These are phyloP conservation scores for Lycophotia porphyrea DNA, from an alignment of 2,888 invertebrate species.

Conservation along the genomic window DNA sequence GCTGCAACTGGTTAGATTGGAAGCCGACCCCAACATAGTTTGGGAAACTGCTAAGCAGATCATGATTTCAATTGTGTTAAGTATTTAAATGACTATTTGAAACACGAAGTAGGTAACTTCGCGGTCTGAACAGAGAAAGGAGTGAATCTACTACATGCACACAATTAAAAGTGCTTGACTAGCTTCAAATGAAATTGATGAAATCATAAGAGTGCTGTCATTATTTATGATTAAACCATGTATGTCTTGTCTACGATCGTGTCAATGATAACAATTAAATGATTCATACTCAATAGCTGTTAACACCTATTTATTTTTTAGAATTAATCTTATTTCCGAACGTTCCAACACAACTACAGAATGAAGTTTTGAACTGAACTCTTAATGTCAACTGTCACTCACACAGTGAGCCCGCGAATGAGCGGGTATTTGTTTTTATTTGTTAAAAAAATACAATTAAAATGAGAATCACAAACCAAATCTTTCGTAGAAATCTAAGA, in stretches of 20 bases:
- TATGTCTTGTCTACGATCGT: neutral
- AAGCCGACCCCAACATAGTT: neutral
- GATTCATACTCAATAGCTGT: neutral
- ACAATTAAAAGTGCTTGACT: neutral
- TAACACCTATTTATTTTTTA: neutral
- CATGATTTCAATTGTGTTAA: neutral
- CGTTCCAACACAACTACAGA: neutral
- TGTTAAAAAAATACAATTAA: neutral
- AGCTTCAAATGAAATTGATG: neutral
- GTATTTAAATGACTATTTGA: neutral
- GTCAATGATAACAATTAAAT: neutral
- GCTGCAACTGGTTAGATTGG: neutral
- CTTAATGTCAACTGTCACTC: slow-evolving; percentile 9
- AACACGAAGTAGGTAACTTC: neutral
- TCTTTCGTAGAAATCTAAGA: slow-evolving; percentile 50
- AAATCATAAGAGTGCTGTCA: neutral
- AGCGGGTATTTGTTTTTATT: slow-evolving; percentile 52
- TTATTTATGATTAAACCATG: neutral
- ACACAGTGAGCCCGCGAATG: slow-evolving; percentile 46
- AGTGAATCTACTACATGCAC: neutral
- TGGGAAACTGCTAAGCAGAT: neutral
- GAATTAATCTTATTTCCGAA: slow-evolving; percentile 14
- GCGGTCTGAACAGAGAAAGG: neutral
- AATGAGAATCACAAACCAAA: slow-evolving; percentile 42
- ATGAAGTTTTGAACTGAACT: slow-evolving; percentile 25